Conservation (phyloP, 2,113 vertebrate species). For the Alligator mississippiensis region DNA sequence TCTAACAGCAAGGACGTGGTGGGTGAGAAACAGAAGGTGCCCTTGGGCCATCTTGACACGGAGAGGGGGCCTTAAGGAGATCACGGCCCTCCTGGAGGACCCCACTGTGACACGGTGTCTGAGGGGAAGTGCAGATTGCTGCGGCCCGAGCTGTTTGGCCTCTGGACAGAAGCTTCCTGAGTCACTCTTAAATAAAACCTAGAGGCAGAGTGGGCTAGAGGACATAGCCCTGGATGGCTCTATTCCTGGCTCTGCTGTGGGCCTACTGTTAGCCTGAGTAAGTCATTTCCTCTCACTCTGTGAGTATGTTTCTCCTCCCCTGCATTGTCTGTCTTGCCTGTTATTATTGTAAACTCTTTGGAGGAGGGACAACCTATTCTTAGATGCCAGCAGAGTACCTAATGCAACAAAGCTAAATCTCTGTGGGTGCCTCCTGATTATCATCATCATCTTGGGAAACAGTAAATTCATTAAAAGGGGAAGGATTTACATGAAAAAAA, state of each 20-base stretch:
- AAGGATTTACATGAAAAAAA: neutral
- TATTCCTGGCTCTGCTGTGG: neutral
- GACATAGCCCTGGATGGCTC: neutral
- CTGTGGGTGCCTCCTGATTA: neutral
- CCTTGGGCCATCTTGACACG: too few species aligned
- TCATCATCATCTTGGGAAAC: neutral
- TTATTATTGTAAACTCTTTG: neutral
- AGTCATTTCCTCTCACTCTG: neutral
- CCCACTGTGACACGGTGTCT: too few species aligned
- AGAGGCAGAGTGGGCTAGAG: neutral
- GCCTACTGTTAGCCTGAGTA: neutral
- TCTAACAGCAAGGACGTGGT: too few species aligned
- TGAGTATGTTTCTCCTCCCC: too few species aligned
- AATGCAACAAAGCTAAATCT: neutral
- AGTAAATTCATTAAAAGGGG: neutral
- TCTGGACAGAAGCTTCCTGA: neutral
- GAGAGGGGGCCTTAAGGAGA: too few species aligned
- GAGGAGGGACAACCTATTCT: neutral
- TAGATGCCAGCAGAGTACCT: neutral
- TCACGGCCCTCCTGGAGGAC: too few species aligned
- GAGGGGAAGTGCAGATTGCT: too few species aligned
- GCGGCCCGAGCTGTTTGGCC: neutral
- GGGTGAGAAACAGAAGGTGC: too few species aligned
- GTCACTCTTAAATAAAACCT: neutral
- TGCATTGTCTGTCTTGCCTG: neutral